Base-by-base conservation (phyloP, 2,888 invertebrate species). In the Acrobasis suavella region DNA sequence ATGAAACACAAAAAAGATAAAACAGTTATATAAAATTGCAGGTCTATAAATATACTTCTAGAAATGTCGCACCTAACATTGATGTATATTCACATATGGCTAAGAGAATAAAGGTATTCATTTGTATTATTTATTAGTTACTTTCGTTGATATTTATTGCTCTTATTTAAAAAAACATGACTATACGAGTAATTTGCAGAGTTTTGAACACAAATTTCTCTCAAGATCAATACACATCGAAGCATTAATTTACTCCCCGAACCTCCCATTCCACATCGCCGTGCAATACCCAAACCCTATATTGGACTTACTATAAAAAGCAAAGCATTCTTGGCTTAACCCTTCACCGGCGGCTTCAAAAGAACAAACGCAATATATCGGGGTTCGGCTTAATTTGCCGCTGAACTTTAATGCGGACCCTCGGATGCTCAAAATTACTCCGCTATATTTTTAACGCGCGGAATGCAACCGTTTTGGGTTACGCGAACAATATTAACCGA, bases 261-360 rank as follows among this genome's bases (percentile, higher is more conserved):
- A 62, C 39, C 59, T 9, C 50, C 38, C 61, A 49, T 50, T 62
- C 55, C 62, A 55, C 55, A 55, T 62, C 46, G 15, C 15, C 62
- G 46, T 54, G 62, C 60, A 60, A 39, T 63, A 50, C 50, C 50
- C 52, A 39, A 49, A 62, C 77, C 72, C 76, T 82, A 83, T 86
- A 89, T 87, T 86, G 86, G 85, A 85, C 82, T 85, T 81, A 76
- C 82, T 86, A 85, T 89, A 92, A 92, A 92, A 92, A 92, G 87
- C 90, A 88, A 90, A 89, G 92, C 91, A 92, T 92, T 92, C 92
- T 93, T 92, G 90, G 88, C 89, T 88, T 87, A 93, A 93, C 93
- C 92, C 92, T 93, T 93, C 86, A 87, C 81, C 81, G 84, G 75
- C 80, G 81, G 89, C 90, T 85, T 91, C 91, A 91, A 91, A 91